These are phyloP conservation scores for Acanthosepion lycidas DNA, from an alignment of 2,888 invertebrate species.

Conservation along the genomic window DNA sequence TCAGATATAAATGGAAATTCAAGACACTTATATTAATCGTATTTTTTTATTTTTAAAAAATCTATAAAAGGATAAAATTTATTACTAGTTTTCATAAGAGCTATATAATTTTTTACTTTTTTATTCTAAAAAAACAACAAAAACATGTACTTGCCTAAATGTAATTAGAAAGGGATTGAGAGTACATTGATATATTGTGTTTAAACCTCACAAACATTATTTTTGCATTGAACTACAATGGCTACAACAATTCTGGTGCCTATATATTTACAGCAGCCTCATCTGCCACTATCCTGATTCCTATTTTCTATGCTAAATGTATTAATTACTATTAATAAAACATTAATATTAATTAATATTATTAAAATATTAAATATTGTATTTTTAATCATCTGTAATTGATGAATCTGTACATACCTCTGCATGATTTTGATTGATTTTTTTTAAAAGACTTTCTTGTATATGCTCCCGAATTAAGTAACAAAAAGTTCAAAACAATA, in stretches of 20 bases:
- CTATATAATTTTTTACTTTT: background rate
- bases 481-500: background rate
- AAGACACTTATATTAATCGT: background rate
- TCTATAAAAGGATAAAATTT: background rate
- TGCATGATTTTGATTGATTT: background rate
- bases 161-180: background rate
- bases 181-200: background rate
- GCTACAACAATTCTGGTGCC: conserved; percentile 14
- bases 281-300: background rate
- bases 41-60: background rate
- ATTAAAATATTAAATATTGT: background rate
- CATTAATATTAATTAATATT: background rate
- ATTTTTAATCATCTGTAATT: background rate
- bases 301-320: background rate
- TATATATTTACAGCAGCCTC: background rate
- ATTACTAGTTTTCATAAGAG: background rate
- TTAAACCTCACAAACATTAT: background rate
- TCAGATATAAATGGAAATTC: background rate
- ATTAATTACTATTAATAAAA: background rate
- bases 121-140: background rate
- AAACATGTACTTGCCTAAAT: background rate
- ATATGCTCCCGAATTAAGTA: conserved; percentile 23
- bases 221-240: conserved; percentile 18
- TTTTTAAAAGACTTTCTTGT: background rate
- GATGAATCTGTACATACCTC: background rate